Evolutionary conservation across 2,888 invertebrate species (phyloP).

Genomic region (Dorcus parallelipipedus): DNA sequence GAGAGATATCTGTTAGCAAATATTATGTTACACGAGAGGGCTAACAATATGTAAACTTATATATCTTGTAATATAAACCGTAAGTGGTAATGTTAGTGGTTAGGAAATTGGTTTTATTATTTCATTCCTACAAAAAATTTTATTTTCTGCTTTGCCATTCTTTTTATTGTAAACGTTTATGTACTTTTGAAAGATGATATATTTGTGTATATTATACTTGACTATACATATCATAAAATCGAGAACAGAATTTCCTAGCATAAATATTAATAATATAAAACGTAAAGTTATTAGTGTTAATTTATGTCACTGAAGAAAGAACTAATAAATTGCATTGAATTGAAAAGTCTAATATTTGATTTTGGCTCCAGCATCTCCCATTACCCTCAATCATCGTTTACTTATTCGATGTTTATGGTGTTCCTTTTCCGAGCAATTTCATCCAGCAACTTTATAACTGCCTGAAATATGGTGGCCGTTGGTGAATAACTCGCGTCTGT

Average conservation of each 20-base stretch:
- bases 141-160: no score
- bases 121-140: background rate
- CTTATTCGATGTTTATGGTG: conserved; percentile 42
- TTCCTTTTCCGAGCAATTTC: conserved; percentile 45
- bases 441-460: conserved; percentile 41
- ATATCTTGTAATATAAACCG: conserved; percentile 6
- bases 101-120: conserved; percentile 11
- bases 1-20: conserved; percentile 39
- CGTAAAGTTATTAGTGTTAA: no score
- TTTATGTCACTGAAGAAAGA: no score
- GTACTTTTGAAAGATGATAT: no score
- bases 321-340: background rate
- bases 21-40: conserved; percentile 43
- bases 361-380: conserved; percentile 38
- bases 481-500: conserved; percentile 11
- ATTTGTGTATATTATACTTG: no score
- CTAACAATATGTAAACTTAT: conserved; percentile 46
- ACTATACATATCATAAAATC: no score
- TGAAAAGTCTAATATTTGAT: background rate
- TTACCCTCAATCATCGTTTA: conserved; percentile 42
- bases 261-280: no score
- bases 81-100: conserved; percentile 1
- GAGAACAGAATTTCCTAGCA: no score
- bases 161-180: no score
- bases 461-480: conserved; percentile 47